Percentiles rank a stretch among this genome's conserved stretches.
phyloP scores from a whole-genome alignment of 2,797 vertebrate species.

The Aeoliscus strigatus region DNA sequence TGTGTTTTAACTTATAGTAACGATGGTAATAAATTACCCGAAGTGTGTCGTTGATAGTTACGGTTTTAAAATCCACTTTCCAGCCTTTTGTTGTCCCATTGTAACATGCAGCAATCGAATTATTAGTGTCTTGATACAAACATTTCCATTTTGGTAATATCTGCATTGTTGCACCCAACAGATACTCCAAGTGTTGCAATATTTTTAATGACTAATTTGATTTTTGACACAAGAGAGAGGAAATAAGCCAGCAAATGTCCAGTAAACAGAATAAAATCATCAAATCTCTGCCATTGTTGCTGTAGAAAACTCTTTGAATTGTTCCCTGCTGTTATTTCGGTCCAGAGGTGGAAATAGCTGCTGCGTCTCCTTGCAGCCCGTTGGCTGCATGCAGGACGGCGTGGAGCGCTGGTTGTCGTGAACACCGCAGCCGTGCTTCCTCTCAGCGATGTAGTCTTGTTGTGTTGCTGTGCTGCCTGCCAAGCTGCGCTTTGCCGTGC shows the following conservation, averaged over 20 bases:
- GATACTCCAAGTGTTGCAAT: neutral
- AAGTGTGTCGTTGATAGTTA: no score
- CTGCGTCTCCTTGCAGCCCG: no score
- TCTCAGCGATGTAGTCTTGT: slow-evolving; percentile 47
- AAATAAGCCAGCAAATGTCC: neutral
- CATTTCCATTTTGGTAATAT: slow-evolving; percentile 1
- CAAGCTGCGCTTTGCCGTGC: slow-evolving; percentile 67
- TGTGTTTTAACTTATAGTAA: slow-evolving; percentile 13
- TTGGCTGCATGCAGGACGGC: slow-evolving; percentile 4
- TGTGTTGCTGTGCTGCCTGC: slow-evolving; percentile 63
- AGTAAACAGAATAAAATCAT: neutral
- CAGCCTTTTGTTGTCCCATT: no score
- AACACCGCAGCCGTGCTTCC: slow-evolving; percentile 26
- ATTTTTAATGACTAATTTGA: neutral
- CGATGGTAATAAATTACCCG: slow-evolving; percentile 3
- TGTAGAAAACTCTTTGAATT: no score
- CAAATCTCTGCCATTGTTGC: neutral
- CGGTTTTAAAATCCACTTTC: no score
- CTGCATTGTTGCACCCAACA: slow-evolving; percentile 1
- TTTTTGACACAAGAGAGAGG: neutral
- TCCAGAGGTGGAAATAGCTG: no score
- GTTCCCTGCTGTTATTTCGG: no score
- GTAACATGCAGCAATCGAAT: no score
- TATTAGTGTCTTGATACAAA: neutral
- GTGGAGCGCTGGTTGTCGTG: slow-evolving; percentile 20